Conservation (phyloP, 2,888 invertebrate species). For the Conistra vaccinii region DNA sequence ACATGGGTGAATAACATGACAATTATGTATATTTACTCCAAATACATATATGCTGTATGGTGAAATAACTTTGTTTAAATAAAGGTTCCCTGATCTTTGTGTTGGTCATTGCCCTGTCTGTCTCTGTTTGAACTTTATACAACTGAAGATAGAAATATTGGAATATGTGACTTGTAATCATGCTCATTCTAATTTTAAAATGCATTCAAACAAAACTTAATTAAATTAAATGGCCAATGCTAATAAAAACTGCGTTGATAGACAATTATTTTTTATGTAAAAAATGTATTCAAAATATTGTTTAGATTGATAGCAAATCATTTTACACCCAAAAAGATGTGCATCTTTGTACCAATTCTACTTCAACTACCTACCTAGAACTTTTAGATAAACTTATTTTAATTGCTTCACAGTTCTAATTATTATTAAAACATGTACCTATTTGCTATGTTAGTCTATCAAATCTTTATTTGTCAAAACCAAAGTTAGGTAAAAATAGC, state of each 20-base stretch:
- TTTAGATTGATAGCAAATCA: not conserved
- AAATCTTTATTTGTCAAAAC: not conserved
- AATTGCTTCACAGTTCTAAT: not conserved
- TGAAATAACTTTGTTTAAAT: conserved; percentile 1
- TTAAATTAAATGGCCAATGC: no score
- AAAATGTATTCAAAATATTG: not conserved
- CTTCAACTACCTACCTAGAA: not conserved
- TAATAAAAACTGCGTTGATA: not conserved
- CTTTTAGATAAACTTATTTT: not conserved
- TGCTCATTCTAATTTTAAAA: not conserved
- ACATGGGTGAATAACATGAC: conserved; percentile 49
- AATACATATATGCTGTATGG: conserved; percentile 25
- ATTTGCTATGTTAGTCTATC: not conserved
- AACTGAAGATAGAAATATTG: not conserved
- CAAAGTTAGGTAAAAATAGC: not conserved
- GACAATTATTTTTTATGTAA: not conserved
- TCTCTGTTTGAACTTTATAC: not conserved
- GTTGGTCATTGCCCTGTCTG: conserved; percentile 10
- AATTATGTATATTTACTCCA: conserved; percentile 53
- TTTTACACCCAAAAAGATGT: no score
- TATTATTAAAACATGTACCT: not conserved
- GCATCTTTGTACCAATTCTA: not conserved
- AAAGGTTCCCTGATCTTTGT: conserved; percentile 21
- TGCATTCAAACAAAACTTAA: not conserved
- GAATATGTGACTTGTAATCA: not conserved